Evolutionary conservation across 2,888 invertebrate genomes (phyloP).

Genomic region (Drosophila diplacantha): DNA sequence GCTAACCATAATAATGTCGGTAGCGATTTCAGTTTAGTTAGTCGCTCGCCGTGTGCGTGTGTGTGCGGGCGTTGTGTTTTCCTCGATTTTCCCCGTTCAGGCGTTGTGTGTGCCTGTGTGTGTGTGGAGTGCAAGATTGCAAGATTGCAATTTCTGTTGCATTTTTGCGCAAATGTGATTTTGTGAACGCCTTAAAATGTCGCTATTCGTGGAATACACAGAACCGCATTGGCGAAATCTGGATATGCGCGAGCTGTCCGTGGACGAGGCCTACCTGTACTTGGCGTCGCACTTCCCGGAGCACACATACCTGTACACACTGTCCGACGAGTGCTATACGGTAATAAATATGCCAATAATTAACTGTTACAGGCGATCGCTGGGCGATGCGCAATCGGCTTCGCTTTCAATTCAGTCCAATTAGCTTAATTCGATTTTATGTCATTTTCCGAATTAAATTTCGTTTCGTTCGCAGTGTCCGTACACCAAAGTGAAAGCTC

Average conservation of each 20-base stretch:
- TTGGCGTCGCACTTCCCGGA: constrained; percentile 74
- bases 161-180: constrained; percentile 23
- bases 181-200: constrained; percentile 58
- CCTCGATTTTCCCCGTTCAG: constrained; percentile 1
- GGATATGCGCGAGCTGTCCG: constrained; percentile 80
- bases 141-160: constrained; percentile 5
- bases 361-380: neutral
- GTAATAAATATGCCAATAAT: constrained; percentile 75
- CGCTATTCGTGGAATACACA: constrained; percentile 80
- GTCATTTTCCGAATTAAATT: constrained; percentile 16
- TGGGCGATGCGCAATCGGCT: constrained; percentile 21
- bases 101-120: neutral
- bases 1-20: constrained; percentile 13
- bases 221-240: constrained; percentile 80
- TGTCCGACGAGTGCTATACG: constrained; percentile 84
- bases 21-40: constrained; percentile 46
- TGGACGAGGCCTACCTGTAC: constrained; percentile 84
- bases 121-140: constrained; percentile 3
- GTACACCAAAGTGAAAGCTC: constrained; percentile 79
- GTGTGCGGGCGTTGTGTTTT: constrained; percentile 5
- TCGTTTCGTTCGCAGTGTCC: constrained; percentile 80
- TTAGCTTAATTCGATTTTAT: constrained; percentile 27
- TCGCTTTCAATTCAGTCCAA: constrained; percentile 26
- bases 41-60: constrained; percentile 43
- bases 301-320: constrained; percentile 81